These are phyloP conservation scores for Brachyopa scutellaris DNA, from an alignment of 2,888 invertebrate genomes.

Conservation along the genomic window DNA sequence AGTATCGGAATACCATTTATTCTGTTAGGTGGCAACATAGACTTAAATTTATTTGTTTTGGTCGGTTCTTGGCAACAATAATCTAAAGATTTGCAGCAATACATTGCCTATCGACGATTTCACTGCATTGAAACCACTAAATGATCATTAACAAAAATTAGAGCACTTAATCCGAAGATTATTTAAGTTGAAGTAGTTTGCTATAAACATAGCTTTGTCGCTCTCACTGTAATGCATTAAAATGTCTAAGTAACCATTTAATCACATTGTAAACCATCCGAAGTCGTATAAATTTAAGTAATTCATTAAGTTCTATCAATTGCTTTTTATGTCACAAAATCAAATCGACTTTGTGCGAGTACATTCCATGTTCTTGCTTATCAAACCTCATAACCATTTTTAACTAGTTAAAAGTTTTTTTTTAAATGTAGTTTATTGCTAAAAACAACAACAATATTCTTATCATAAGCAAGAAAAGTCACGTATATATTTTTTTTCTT, in stretches of 20 bases:
- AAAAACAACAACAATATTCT: constrained; percentile 5
- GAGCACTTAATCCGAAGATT: too few relatives aligned
- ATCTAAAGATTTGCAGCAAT: too few relatives aligned
- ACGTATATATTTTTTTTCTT: constrained; percentile 1
- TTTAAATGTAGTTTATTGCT: background rate
- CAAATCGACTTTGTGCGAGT: background rate
- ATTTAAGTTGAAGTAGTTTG: too few relatives aligned
- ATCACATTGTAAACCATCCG: background rate
- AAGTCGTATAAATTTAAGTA: background rate
- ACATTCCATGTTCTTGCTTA: background rate
- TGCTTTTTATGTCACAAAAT: background rate
- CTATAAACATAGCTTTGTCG: too few relatives aligned
- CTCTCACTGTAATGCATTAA: background rate
- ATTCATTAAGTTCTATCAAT: background rate
- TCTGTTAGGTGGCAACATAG: too few relatives aligned
- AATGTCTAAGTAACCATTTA: background rate
- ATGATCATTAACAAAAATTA: too few relatives aligned
- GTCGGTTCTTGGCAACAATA: too few relatives aligned
- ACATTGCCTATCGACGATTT: too few relatives aligned
- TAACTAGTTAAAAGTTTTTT: constrained; percentile 3
- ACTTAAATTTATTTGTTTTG: too few relatives aligned
- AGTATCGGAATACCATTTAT: too few relatives aligned
- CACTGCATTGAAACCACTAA: too few relatives aligned
- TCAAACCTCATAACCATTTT: background rate
- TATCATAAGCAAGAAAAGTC: constrained; percentile 1